Conservation (phyloP, 2,113 vertebrate genomes). For the Bubo bubo region DNA sequence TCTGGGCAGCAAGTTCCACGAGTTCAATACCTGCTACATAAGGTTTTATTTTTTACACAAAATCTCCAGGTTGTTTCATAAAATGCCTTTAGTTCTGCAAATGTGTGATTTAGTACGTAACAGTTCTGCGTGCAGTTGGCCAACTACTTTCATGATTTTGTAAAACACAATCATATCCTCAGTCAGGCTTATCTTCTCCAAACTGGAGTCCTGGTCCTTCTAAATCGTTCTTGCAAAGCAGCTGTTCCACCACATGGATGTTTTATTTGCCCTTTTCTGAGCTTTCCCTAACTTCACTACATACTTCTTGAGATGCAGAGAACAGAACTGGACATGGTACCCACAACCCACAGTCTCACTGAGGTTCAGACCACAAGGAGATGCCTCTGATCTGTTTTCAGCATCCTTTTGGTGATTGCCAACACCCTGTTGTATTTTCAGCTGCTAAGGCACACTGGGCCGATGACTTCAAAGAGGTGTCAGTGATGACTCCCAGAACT, state of each 20-base stretch:
- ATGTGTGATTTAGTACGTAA: background rate
- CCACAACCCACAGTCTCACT: background rate
- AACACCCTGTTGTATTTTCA: background rate
- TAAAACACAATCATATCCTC: background rate
- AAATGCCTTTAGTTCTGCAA: background rate
- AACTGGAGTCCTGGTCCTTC: background rate
- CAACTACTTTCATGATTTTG: background rate
- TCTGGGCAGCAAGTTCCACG: background rate
- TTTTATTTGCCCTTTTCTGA: background rate
- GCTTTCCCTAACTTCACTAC: background rate
- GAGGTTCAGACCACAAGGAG: background rate
- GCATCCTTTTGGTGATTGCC: background rate
- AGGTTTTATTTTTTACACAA: background rate
- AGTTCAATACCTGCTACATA: background rate
- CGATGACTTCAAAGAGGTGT: background rate
- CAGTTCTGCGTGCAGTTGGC: background rate
- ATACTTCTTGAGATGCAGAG: background rate
- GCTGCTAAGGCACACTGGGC: background rate
- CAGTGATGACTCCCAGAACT: background rate
- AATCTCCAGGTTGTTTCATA: background rate
- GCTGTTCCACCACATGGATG: background rate
- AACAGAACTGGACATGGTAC: background rate
- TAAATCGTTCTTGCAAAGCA: background rate
- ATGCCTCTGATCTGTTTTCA: background rate
- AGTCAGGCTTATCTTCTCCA: background rate